Base-by-base conservation (phyloP, 1,140 invertebrate species). In the Colletes gigas region DNA sequence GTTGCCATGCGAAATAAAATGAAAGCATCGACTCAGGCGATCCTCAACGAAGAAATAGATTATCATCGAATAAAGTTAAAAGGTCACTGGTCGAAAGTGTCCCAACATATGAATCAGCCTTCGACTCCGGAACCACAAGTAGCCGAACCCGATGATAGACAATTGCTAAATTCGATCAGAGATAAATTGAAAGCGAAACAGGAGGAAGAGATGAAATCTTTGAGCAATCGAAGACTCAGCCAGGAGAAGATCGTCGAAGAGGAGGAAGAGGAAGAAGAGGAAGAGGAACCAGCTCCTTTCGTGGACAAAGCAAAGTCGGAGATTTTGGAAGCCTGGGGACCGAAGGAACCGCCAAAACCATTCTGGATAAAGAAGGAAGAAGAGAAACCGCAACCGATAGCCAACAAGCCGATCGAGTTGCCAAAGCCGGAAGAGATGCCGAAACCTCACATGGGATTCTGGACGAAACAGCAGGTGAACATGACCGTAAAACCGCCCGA, bases 1-100 rank as follows among this genome's bases (percentile, higher is more conserved):
- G 95, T 96, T 0, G 94, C 95, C 1, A 96, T 96, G 96, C 92
- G 96, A 39, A 96, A 96, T 78, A 95, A 95, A 73, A 93, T 94
- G 77, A 94, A 91, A 86, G 81, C 86, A 9, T 88, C 92, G 65
- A 90, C 92, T 9, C 92, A 94, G 66, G 92, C 92, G 4, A 94
- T 93, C 67, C 87, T 93, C 70, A 93, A 94, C 47, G 93, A 94
- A 59, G 93, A 94, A 66, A 91, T 94, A 59, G 89, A 92, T 83
- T 90, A 90, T 82, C 86, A 89, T 41, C 83, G 88, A 8, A 83
- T 92, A 52, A 89, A 92, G 54, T 52, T 90, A 1, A 88, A 91
- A 14, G 89, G 86, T 21, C 88, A 83, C 14, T 89, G 88, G 86
- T 67, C 85, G 3, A 89, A 90, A 19, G 55, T 82, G 9, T 65